A percentile compares a stretch with the other conserved stretches of the same genome.
Conservation (phyloP, 1,140 invertebrate species). For the Hycleus phaleratus region DNA sequence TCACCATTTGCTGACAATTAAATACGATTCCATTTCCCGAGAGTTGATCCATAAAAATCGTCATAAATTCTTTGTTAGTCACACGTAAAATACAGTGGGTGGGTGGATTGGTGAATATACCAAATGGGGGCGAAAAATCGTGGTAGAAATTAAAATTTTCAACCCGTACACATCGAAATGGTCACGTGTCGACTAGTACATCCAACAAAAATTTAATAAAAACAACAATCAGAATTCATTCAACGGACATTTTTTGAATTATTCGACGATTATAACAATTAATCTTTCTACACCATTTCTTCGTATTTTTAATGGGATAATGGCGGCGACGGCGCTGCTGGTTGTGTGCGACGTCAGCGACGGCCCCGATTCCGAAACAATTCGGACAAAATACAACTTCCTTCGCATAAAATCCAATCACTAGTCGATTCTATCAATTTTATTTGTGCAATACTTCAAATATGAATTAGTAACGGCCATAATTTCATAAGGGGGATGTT, state of each 20-base stretch:
- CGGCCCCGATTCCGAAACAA: conserved; percentile 9
- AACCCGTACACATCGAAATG: too few species aligned
- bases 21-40: conserved; percentile 11
- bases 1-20: conserved; percentile 21
- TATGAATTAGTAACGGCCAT: too few species aligned
- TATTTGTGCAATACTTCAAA: too few species aligned
- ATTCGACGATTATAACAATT: conserved; percentile 1
- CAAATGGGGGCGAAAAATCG: too few species aligned
- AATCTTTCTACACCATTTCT: conserved; percentile 18
- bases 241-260: conserved; percentile 4
- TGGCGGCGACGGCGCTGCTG: conserved; percentile 8
- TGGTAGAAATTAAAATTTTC: too few species aligned
- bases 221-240: too few species aligned
- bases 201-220: too few species aligned
- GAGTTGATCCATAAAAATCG: neutral
- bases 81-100: too few species aligned
- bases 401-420: neutral
- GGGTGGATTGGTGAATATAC: too few species aligned
- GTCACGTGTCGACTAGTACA: too few species aligned
- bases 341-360: conserved; percentile 16
- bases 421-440: too few species aligned
- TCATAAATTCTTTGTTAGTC: too few species aligned
- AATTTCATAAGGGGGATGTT: neutral
- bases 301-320: conserved; percentile 15
- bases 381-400: conserved; percentile 16